Percentiles rank a stretch among this genome's conserved stretches.
Evolutionary conservation across 2,888 invertebrate genomes (phyloP).

Genomic region (Phaonia tiefii): DNA sequence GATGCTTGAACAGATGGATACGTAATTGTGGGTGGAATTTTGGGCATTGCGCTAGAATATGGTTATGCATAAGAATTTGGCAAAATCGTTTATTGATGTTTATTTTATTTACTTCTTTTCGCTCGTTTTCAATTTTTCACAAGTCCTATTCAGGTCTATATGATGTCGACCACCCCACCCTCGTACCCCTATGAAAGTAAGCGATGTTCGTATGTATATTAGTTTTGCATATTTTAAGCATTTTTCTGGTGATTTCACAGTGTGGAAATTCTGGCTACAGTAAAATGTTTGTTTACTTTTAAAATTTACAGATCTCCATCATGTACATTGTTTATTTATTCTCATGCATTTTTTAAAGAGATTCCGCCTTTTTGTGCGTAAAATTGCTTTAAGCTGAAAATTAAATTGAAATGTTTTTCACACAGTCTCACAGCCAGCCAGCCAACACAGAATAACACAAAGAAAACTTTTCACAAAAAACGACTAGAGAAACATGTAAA

Average conservation of each 20-base stretch:
- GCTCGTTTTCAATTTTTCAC: slow-evolving; percentile 38
- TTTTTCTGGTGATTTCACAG: not conserved
- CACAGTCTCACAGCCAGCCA: not conserved
- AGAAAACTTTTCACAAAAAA: not conserved
- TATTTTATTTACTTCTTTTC: slow-evolving; percentile 58
- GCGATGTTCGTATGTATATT: slow-evolving; percentile 28
- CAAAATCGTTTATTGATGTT: slow-evolving; percentile 55
- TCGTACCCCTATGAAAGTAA: slow-evolving; percentile 19
- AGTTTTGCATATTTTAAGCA: slow-evolving; percentile 47
- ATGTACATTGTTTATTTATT: slow-evolving; percentile 48
- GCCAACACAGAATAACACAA: not conserved
- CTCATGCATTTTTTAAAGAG: slow-evolving; percentile 14
- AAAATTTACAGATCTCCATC: slow-evolving; percentile 36
- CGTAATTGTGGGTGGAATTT: slow-evolving; percentile 10
- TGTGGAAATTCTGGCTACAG: slow-evolving; percentile 26
- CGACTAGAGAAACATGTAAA: not conserved
- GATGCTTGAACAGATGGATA: slow-evolving; percentile 15
- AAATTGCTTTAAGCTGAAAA: slow-evolving; percentile 12
- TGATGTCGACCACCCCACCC: slow-evolving; percentile 2
- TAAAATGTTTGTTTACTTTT: slow-evolving; percentile 43
- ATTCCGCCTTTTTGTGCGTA: not conserved
- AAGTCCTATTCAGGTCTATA: not conserved
- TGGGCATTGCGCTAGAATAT: slow-evolving; percentile 25
- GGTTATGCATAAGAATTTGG: slow-evolving; percentile 45
- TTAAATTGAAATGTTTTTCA: slow-evolving; percentile 15